Percentiles rank a stretch among this genome's conserved stretches.
These are phyloP conservation scores for Laupala kohalensis DNA, from an alignment of 1,140 invertebrate genomes.

Conservation along the genomic window DNA sequence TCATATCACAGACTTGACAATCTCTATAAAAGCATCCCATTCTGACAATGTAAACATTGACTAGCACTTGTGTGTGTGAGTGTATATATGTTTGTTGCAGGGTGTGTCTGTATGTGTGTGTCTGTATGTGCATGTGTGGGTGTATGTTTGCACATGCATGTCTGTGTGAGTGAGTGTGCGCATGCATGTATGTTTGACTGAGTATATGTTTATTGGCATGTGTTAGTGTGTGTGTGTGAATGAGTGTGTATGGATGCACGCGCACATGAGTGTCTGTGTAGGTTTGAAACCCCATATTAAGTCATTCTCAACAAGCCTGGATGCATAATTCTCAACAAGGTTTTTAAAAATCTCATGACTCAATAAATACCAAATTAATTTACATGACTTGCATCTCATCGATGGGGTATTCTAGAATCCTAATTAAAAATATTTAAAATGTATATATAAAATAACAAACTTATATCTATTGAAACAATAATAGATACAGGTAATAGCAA, in stretches of 20 bases:
- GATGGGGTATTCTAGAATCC: slow-evolving; percentile 1
- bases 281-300: slow-evolving; percentile 2
- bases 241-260: too few species aligned
- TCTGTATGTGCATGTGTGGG: too few species aligned
- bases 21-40: background rate
- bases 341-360: slow-evolving; percentile 3
- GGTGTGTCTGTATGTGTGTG: too few species aligned
- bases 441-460: slow-evolving; percentile 7
- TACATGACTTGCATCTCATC: slow-evolving; percentile 2
- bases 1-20: slow-evolving; percentile 11
- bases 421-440: slow-evolving; percentile 5
- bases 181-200: too few species aligned
- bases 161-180: too few species aligned
- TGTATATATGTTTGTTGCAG: too few species aligned
- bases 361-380: slow-evolving; percentile 3
- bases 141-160: too few species aligned
- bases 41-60: slow-evolving; percentile 4
- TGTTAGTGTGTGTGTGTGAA: too few species aligned
- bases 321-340: background rate
- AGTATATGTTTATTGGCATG: too few species aligned
- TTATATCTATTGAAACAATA: background rate
- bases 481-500: background rate
- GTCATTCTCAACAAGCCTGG: slow-evolving; percentile 1
- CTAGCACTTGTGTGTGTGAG: slow-evolving; percentile 1
- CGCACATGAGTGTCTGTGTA: too few species aligned